Percentiles rank a stretch among this genome's conserved stretches.
phyloP scores from a whole-genome alignment of 2,113 vertebrate genomes.

The Elephas maximus region DNA sequence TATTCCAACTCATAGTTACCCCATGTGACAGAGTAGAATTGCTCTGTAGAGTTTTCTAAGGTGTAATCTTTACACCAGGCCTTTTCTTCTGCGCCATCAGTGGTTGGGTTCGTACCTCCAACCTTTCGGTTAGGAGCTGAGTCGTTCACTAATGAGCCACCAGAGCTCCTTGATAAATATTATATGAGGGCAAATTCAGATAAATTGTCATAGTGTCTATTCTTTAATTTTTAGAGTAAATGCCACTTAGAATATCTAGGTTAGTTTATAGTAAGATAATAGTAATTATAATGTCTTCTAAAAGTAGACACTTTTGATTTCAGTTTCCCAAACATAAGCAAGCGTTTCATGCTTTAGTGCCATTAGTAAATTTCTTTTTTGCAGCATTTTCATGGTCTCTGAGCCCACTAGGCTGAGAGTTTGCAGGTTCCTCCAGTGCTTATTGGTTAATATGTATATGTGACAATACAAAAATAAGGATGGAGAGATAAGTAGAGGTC shows the following conservation, averaged over 20 bases:
- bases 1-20: neutral
- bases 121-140: neutral
- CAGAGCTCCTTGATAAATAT: neutral
- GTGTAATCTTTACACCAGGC: neutral
- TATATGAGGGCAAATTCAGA: neutral
- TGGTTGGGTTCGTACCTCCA: neutral
- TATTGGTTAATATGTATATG: neutral
- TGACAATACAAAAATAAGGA: neutral
- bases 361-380: neutral
- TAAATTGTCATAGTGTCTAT: neutral
- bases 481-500: neutral
- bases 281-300: neutral
- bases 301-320: neutral
- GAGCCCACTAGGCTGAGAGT: neutral
- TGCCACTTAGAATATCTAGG: neutral
- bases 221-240: conserved; percentile 8
- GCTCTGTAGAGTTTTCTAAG: neutral
- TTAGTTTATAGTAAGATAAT: neutral
- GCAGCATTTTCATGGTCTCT: neutral
- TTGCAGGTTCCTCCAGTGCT: neutral
- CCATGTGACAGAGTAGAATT: neutral
- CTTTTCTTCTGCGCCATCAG: neutral
- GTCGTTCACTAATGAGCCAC: neutral
- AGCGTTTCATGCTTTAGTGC: neutral
- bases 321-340: neutral